Percentiles rank a stretch among this genome's conserved stretches.
phyloP scores from a whole-genome alignment of 1,140 invertebrate genomes.

The Pogonomyrmex barbatus region DNA sequence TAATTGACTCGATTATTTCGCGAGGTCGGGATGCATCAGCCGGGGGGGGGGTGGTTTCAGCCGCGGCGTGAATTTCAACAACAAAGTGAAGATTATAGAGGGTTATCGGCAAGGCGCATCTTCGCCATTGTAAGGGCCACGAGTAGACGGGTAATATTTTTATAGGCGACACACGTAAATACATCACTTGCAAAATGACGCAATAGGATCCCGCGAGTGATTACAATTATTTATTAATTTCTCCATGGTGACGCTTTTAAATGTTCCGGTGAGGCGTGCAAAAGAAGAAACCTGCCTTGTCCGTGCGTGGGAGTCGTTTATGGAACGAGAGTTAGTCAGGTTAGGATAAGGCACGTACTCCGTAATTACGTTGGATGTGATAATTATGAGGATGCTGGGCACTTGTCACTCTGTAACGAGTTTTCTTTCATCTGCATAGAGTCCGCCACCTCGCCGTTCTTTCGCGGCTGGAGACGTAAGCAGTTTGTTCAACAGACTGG shows the following conservation, averaged over 20 bases:
- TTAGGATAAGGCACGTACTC: conserved; percentile 78
- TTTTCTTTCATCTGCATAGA: conserved; percentile 77
- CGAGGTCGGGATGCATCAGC: not conserved
- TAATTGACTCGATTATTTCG: conserved; percentile 61
- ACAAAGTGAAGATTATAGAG: conserved; percentile 16
- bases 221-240: conserved; percentile 60
- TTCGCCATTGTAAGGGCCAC: not conserved
- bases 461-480: conserved; percentile 66
- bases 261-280: conserved; percentile 44
- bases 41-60: not conserved
- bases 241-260: conserved; percentile 45
- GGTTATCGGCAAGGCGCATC: not conserved
- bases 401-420: conserved; percentile 77
- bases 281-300: conserved; percentile 62
- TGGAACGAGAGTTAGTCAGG: conserved; percentile 66
- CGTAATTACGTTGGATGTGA: conserved; percentile 77
- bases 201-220: not conserved
- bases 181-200: not conserved
- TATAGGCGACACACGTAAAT: not conserved
- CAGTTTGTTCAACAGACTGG: conserved; percentile 67
- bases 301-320: conserved; percentile 68
- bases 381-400: conserved; percentile 75
- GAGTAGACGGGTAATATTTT: not conserved
- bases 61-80: not conserved
- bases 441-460: conserved; percentile 62